Conservation (phyloP, 2,113 vertebrate genomes). For the Pseudolaguvia tuberculata region DNA sequence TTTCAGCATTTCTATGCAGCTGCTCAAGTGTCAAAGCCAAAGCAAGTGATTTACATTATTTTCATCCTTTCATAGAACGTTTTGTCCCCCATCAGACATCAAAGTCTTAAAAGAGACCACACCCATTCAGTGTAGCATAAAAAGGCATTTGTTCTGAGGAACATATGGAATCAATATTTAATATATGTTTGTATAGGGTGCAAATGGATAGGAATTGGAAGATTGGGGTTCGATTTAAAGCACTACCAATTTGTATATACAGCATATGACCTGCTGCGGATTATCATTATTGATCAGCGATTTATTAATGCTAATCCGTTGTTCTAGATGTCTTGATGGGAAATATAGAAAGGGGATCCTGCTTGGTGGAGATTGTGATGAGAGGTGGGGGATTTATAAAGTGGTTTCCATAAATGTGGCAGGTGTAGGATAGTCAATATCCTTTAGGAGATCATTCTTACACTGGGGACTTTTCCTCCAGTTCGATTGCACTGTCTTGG, state of each 20-base stretch:
- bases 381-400: slow-evolving; percentile 11
- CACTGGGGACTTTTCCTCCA: slow-evolving; percentile 36
- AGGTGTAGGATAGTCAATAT: slow-evolving; percentile 21
- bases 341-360: not conserved
- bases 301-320: not conserved
- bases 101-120: not conserved
- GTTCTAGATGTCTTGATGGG: not conserved
- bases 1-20: not conserved
- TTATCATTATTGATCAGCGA: slow-evolving; percentile 7
- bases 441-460: slow-evolving; percentile 26
- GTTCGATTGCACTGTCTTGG: slow-evolving; percentile 1
- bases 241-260: not conserved
- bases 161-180: not conserved
- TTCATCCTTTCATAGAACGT: not conserved
- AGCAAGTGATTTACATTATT: not conserved
- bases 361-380: not conserved
- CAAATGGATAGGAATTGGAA: too few species aligned
- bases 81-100: too few species aligned
- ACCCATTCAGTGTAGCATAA: not conserved
- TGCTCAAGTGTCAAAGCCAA: not conserved
- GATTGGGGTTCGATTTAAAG: too few species aligned
- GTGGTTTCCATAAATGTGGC: slow-evolving; percentile 46
- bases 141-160: not conserved
- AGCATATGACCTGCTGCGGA: not conserved
- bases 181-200: not conserved